Conservation (phyloP, 2,113 vertebrate genomes). For the Formicarius rufipectus region DNA sequence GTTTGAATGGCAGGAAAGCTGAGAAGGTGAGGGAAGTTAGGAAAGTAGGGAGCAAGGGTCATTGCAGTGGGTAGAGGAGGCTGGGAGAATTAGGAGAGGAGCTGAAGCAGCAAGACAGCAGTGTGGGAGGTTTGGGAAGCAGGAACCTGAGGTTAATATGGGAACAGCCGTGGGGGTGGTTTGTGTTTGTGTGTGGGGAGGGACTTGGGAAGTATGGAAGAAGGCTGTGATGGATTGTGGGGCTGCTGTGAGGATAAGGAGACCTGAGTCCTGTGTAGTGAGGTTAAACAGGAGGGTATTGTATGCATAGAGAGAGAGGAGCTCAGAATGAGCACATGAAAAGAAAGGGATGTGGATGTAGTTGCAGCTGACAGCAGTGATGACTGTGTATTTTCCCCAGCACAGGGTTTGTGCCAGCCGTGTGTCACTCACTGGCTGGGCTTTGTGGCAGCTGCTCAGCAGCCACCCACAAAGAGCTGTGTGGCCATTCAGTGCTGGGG, state of each 20-base stretch:
- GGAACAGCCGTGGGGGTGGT: constrained; percentile 8
- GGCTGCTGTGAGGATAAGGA: background rate
- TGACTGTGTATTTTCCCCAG: background rate
- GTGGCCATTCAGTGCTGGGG: background rate
- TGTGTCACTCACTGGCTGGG: background rate
- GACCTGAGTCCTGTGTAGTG: background rate
- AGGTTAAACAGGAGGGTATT: background rate
- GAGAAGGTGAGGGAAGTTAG: background rate
- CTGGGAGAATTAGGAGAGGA: background rate
- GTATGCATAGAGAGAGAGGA: background rate
- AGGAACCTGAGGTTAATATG: constrained; percentile 31
- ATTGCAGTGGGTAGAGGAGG: background rate
- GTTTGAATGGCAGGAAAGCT: background rate
- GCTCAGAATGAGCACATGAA: background rate
- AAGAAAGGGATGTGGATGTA: background rate
- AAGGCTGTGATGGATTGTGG: background rate
- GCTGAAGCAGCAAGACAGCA: background rate
- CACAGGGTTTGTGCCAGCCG: background rate
- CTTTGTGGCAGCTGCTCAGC: background rate
- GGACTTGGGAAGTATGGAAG: background rate
- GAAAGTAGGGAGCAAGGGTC: background rate
- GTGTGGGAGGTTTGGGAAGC: constrained; percentile 54
- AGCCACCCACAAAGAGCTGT: background rate
- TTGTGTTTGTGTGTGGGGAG: background rate
- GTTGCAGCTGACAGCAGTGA: background rate